Evolutionary conservation across 2,113 vertebrate genomes (phyloP), one percentile per base, ranked within the genome.

Genomic region (Actenoides lindsayi): DNA sequence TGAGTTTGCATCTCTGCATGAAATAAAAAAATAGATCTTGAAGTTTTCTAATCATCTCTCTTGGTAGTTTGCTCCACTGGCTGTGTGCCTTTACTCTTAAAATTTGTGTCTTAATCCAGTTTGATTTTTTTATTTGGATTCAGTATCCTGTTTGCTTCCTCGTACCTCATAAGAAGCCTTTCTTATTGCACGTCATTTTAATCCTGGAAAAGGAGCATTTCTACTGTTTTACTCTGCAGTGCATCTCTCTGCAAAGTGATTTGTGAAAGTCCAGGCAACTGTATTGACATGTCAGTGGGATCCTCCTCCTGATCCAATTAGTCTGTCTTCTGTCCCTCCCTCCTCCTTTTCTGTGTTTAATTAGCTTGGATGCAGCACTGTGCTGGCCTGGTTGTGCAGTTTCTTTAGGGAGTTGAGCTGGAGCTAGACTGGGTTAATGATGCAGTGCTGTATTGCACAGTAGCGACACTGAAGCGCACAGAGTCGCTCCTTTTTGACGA

Each of bases 401-500:
- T 27, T 10, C 8, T 59, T 57, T 12, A 5, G 70, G 53, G 69
- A 44, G 27, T 6, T 3, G 31, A 31, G 64, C n/a, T 75, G 74
- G 54, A 63, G n/a, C 20, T 23, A 9, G 39, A 2, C 18, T 7
- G 31, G 39, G 68, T 54, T 48, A n/a, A 46, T 24, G 63, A n/a
- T 0, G 2, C 39, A 23, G 48, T 16, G 62, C 56, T 46, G 42
- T 11, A 4, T 16, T 5, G 39, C 23, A 10, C 16, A 11, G 53
- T 5, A 39, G 44, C 0, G 5, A 4, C 10, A 41, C 37, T 0
- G 0, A 25, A 63, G 33, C 19, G 19, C 56, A 16, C 27, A 1
- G 1, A 12, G 10, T 30, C 21, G 8, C 56, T 73, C 17, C 71
- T 69, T 73, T 35, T 28, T 37, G 12, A 33, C 5, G 44, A 44